Base-by-base conservation (phyloP, 1,140 invertebrate species). In the Aporrectodea caliginosa region DNA sequence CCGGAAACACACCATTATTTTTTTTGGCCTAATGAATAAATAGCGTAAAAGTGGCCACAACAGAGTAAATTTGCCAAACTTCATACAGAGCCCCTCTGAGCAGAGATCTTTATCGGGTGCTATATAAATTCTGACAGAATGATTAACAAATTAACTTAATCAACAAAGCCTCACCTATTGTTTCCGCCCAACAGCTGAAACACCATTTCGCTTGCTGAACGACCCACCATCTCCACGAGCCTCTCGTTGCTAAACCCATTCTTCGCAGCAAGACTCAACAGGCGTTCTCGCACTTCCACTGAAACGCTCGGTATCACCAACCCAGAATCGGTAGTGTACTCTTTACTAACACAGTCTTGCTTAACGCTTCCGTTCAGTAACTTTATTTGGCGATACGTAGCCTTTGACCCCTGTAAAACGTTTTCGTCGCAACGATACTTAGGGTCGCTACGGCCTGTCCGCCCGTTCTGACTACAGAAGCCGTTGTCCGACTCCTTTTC, bases 401-500 rank as follows among this genome's bases (percentile, higher is more conserved):
- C 90, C 22, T 92, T 92, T 80, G 90, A 89, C 12, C 91, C 90
- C 82, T 91, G 91, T 78, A 96, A 90, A 33, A 96, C 90, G 90
- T 95, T 96, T 88, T 96, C 93, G 89, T 96, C 93, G 88, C 93
- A 93, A 22, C 94, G 90, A 82, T 92, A 92, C 80, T 91, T 91
- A 77, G 32, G 43, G 27, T 73, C 58, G 35, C 16, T 75, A 34
- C 29, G n/a, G 68, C 77, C 43, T 43, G 33, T 75, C 31, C 75
- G 73, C 34, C 69, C 30, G 27, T 35, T 77, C 16, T 33, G 73
- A 29, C 29, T 27, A 68, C 73, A 22, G n/a, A 12, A 16, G 33
- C 35, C 35, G 35, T 0, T 43, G 14, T 76, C 35, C 29, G 16
- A 31, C 16, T n/a, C 29, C 31, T 83, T 84, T 78, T 93, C 92